phyloP scores from a whole-genome alignment of 2,113 vertebrate genomes.

The Chaetops frenatus region DNA sequence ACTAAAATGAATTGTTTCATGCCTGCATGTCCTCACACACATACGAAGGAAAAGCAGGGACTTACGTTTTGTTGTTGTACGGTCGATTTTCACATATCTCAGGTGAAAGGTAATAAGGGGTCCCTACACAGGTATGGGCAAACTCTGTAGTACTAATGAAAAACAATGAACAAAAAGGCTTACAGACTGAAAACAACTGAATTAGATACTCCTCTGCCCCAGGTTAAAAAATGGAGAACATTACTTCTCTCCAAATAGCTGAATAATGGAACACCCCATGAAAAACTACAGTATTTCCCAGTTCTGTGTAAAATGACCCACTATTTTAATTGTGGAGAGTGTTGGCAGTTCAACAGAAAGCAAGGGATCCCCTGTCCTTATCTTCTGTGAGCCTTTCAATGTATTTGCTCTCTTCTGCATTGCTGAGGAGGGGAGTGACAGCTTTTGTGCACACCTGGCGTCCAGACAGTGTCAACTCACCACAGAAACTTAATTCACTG shows the following conservation, averaged over 20 bases:
- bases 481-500: neutral
- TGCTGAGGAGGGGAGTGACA: neutral
- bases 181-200: neutral
- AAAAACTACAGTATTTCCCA: neutral
- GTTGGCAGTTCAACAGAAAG: neutral
- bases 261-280: neutral
- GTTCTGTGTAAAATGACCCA: neutral
- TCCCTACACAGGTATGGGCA: slow-evolving; percentile 85
- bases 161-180: slow-evolving; percentile 14
- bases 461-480: neutral
- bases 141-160: slow-evolving; percentile 83
- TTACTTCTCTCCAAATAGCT: neutral
- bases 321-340: neutral
- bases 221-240: neutral
- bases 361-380: neutral
- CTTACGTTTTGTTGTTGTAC: slow-evolving; percentile 95
- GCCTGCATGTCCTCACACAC: neutral
- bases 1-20: neutral
- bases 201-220: neutral
- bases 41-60: neutral
- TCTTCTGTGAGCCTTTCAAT: neutral
- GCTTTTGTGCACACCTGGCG: neutral
- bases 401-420: neutral
- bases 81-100: slow-evolving; percentile 91
- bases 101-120: slow-evolving; percentile 89